Percentiles rank a stretch among this genome's conserved stretches.
Conservation (phyloP, 2,113 vertebrate genomes). For the Semicossyphus pulcher region DNA sequence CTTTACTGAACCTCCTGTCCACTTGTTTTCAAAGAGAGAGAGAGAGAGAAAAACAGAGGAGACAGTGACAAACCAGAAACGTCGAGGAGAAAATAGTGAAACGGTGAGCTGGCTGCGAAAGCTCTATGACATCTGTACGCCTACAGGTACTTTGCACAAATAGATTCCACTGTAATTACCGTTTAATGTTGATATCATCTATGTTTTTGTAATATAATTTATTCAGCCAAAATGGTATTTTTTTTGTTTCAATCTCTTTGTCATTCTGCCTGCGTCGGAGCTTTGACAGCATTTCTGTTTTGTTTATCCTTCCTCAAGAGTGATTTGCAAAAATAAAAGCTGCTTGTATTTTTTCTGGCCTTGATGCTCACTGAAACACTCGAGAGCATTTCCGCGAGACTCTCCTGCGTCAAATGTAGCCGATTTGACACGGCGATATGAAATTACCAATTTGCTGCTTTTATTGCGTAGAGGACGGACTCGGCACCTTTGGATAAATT, state of each 20-base stretch:
- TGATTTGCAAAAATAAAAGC: slow-evolving; percentile 73
- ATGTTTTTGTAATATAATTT: slow-evolving; percentile 74
- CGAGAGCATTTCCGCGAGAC: background rate
- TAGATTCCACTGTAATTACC: slow-evolving; percentile 50
- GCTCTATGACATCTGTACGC: slow-evolving; percentile 33
- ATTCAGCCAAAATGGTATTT: slow-evolving; percentile 77
- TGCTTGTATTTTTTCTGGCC: slow-evolving; percentile 44
- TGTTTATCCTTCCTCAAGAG: slow-evolving; percentile 62
- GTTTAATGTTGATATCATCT: slow-evolving; percentile 53
- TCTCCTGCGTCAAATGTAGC: background rate
- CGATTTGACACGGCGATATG: slow-evolving; percentile 1
- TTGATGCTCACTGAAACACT: slow-evolving; percentile 4
- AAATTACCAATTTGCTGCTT: background rate
- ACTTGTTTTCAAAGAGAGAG: slow-evolving; percentile 43
- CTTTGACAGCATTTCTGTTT: slow-evolving; percentile 36
- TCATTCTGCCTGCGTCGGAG: slow-evolving; percentile 45
- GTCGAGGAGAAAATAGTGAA: background rate
- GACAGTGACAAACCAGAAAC: slow-evolving; percentile 4
- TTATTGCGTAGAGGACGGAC: slow-evolving; percentile 5
- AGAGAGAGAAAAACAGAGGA: slow-evolving; percentile 4
- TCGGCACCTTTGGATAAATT: background rate
- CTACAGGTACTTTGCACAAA: slow-evolving; percentile 65
- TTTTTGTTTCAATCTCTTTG: slow-evolving; percentile 57
- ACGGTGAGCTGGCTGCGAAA: slow-evolving; percentile 21
- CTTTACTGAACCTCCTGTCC: slow-evolving; percentile 39